A percentile compares a stretch with the other conserved stretches of the same genome.
These are phyloP conservation scores for Pseudocheirus occidentalis DNA, from an alignment of 2,797 vertebrate species.

Conservation along the genomic window DNA sequence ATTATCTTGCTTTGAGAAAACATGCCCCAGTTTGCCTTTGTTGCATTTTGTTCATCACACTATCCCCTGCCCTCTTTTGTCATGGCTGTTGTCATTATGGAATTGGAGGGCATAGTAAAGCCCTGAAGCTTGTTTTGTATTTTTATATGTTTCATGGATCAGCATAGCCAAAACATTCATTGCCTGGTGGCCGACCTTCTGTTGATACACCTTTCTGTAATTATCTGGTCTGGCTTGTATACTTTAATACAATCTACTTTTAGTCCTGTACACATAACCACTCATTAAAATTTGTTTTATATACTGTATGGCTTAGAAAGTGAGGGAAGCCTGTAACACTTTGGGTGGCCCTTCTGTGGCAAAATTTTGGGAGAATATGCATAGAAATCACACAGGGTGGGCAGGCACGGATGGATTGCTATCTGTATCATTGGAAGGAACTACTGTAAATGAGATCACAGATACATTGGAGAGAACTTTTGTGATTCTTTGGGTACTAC, in stretches of 20 bases:
- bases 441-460: background rate
- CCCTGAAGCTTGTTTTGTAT: background rate
- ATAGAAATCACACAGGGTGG: background rate
- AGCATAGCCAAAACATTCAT: background rate
- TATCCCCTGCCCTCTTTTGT: background rate
- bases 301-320: background rate
- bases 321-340: background rate
- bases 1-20: background rate
- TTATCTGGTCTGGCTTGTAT: background rate
- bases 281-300: background rate
- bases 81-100: background rate
- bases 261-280: background rate
- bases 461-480: background rate
- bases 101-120: background rate
- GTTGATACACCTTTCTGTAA: background rate
- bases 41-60: background rate
- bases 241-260: background rate
- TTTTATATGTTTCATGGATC: background rate
- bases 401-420: background rate
- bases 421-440: background rate
- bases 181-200: background rate
- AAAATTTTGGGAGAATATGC: background rate
- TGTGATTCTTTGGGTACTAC: background rate
- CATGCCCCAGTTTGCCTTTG: background rate
- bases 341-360: background rate